A percentile compares a stretch with the other conserved stretches of the same genome.
Conservation (phyloP, 2,888 invertebrate genomes). For the Hemithea aestivaria region DNA sequence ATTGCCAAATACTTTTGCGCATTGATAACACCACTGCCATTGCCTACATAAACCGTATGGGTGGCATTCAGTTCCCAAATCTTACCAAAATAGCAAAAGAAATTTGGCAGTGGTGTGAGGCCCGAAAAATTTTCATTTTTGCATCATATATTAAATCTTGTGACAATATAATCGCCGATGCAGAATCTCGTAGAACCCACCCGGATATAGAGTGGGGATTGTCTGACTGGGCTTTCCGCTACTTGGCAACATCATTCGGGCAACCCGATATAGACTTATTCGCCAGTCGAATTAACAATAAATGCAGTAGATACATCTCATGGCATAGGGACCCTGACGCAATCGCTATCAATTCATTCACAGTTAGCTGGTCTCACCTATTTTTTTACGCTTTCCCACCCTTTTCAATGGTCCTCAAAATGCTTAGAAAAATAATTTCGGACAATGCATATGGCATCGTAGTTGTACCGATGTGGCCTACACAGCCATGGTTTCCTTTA, state of each 20-base stretch:
- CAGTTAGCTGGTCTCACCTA: not conserved
- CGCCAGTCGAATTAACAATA: slow-evolving; percentile 5
- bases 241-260: not conserved
- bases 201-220: slow-evolving; percentile 11
- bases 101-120: too few species aligned
- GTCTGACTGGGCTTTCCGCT: not conserved
- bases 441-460: slow-evolving; percentile 3
- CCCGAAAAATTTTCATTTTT: too few species aligned
- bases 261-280: slow-evolving; percentile 7
- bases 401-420: not conserved
- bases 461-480: slow-evolving; percentile 5
- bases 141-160: slow-evolving; percentile 3
- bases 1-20: not conserved
- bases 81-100: too few species aligned
- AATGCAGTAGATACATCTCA: slow-evolving; percentile 3
- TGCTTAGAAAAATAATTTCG: not conserved
- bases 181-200: too few species aligned
- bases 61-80: too few species aligned
- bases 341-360: slow-evolving; percentile 4
- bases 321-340: slow-evolving; percentile 9
- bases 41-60: not conserved
- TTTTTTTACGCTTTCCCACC: slow-evolving; percentile 8
- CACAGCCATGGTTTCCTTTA: slow-evolving; percentile 4
- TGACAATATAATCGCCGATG: slow-evolving; percentile 1
- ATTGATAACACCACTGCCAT: not conserved